Evolutionary conservation across 2,888 invertebrate species (phyloP), one percentile per base, ranked within the genome.

Genomic region (Trypoxylon attenuatum): DNA sequence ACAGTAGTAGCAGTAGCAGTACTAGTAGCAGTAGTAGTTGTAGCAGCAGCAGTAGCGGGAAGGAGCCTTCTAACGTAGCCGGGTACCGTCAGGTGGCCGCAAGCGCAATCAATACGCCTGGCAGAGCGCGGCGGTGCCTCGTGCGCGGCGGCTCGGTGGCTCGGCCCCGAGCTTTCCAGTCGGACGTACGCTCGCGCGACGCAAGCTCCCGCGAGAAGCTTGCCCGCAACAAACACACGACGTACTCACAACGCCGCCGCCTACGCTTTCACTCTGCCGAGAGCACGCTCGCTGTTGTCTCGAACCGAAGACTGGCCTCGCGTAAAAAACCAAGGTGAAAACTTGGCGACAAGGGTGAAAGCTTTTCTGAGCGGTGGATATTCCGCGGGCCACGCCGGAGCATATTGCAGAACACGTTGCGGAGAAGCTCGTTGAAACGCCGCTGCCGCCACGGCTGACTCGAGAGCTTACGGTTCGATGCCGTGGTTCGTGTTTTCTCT

Each of bases 161-260:
- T n/a, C n/a, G n/a, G n/a, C n/a, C 49, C 39, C 52, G 78, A 80
- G 81, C 79, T 81, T 82, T 33, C 82, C 82, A 82, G 82, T 82
- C 71, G 73, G 79, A 78, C 73, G 71, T 76, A 78, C 73, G 77
- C 55, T 76, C 73, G 78, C 82, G 79, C 13, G n/a, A 69, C 69
- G 71, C 73, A 77, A 80, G 80, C 78, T 81, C 73, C 68, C 68
- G 50, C 42, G 63, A n/a, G n/a, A n/a, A 33, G 49, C 21, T 25
- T 27, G 41, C 16, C 10, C 33, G 33, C 33, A 33, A n/a, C n/a
- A n/a, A 33, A 13, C 33, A 10, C 39, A 43, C 10, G 29, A n/a
- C 13, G n/a, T 33, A 21, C 29, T 21, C 21, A 19, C 16, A 27
- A 47, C 21, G 45, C 33, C 13, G 33, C 33, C 33, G 33, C 33